Conservation (phyloP, 2,888 invertebrate species). For the Troides aeacus region DNA sequence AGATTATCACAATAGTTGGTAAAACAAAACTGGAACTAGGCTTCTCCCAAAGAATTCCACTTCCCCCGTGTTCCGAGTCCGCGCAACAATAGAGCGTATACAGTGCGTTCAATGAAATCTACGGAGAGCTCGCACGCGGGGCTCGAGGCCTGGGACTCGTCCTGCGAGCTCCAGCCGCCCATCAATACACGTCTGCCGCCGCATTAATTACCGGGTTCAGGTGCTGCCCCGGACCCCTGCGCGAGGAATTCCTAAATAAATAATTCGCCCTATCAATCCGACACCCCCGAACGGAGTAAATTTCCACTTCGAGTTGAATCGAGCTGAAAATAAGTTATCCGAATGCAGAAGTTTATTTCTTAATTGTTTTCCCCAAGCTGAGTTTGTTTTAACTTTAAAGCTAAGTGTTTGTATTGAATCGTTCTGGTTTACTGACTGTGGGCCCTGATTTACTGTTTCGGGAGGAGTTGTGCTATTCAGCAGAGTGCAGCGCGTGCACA, state of each 20-base stretch:
- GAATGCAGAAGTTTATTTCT: slow-evolving; percentile 17
- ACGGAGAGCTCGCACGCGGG: not conserved
- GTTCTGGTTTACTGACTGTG: not conserved
- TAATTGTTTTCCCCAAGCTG: slow-evolving; percentile 11
- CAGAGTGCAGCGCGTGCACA: too few relatives aligned
- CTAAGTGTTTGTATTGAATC: slow-evolving; percentile 15
- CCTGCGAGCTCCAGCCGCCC: slow-evolving; percentile 22
- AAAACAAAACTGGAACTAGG: too few relatives aligned
- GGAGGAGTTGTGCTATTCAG: too few relatives aligned
- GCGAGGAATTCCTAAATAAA: slow-evolving; percentile 40
- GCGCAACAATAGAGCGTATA: not conserved
- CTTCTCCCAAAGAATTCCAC: too few relatives aligned
- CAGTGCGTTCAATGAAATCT: not conserved
- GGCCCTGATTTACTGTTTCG: too few relatives aligned
- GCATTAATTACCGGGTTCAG: slow-evolving; percentile 51
- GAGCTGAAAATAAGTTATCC: slow-evolving; percentile 22
- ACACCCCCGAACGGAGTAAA: slow-evolving; percentile 16
- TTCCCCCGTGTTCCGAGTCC: too few relatives aligned
- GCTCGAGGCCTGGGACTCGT: not conserved
- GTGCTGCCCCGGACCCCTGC: slow-evolving; percentile 37
- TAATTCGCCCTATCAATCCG: slow-evolving; percentile 36
- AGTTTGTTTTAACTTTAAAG: slow-evolving; percentile 15
- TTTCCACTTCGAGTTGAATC: slow-evolving; percentile 28
- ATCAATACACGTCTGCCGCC: slow-evolving; percentile 48
- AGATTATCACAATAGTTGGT: too few relatives aligned